Conservation (phyloP, 2,888 invertebrate genomes). For the Caenorhabditis sulstoni region DNA sequence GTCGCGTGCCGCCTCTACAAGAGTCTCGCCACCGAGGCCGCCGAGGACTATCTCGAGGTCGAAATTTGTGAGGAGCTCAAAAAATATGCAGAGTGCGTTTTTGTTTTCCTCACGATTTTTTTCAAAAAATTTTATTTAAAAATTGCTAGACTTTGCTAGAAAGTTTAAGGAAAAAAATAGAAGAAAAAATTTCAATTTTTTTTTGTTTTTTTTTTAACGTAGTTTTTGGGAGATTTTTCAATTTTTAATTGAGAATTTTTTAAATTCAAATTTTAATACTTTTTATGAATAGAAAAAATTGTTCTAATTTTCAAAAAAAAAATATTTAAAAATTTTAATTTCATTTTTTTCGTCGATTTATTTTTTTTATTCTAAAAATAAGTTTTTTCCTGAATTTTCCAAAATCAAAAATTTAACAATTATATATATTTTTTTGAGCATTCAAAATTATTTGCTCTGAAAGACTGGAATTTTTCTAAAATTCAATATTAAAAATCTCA, state of each 20-base stretch:
- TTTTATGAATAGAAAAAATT: neutral
- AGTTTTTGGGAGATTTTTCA: too few species aligned
- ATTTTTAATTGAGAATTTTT: too few species aligned
- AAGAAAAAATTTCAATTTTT: too few species aligned
- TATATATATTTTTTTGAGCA: too few species aligned
- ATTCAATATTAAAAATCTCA: neutral
- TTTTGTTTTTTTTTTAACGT: too few species aligned
- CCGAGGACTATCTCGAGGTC: constrained; percentile 97
- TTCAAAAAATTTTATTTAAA: too few species aligned
- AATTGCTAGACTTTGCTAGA: too few species aligned
- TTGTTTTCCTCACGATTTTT: constrained; percentile 1
- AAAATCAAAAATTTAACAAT: too few species aligned
- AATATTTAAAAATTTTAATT: neutral
- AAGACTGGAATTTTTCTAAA: neutral
- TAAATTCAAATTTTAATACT: neutral
- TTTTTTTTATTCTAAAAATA: neutral
- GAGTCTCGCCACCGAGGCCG: constrained; percentile 97
- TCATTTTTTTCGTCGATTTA: neutral
- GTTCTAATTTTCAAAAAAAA: neutral
- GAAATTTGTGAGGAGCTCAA: constrained; percentile 90
- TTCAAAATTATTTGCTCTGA: neutral
- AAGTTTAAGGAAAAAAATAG: too few species aligned
- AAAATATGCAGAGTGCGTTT: constrained; percentile 75
- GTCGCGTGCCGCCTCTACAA: constrained; percentile 87
- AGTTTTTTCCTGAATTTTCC: constrained; percentile 1